Evolutionary conservation across 2,113 vertebrate genomes (phyloP), one percentile per base, ranked within the genome.

Genomic region (Gallinago paraguaiae): DNA sequence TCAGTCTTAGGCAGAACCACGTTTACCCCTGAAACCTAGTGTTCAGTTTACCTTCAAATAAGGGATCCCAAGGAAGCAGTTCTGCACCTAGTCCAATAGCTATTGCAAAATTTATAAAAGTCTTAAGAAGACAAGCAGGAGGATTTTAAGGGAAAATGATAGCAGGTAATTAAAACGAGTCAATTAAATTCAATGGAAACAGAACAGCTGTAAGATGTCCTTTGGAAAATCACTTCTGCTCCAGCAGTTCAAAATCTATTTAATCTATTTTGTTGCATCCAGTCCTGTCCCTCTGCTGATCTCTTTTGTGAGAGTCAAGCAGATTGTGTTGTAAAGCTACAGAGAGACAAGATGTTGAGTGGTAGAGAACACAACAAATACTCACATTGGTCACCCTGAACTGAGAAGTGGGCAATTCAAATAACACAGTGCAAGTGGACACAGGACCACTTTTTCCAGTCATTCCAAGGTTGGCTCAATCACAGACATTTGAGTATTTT

Each of bases 191-290:
- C 28, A 81, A 10, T 17, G 20, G n/a, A 83, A 92, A 81, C 17
- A 78, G 7, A 28, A 63, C 19, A 91, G 48, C 15, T 70, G 12
- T 50, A 78, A 59, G 69, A 64, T 16, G 8, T 39, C 19, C n/a
- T 91, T 88, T 48, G 27, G 46, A 85, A 92, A 85, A 86, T 41
- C 51, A 60, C 50, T 88, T 83, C 79, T 69, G 53, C 24, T 56
- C n/a, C 53, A 54, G 37, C 41, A 88, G 45, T 5, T 85, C 45
- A 51, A 14, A 70, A 11, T 11, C 17, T 67, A 12, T 81, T 64
- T 84, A 46, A 78, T 88, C 19, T 75, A 6, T 23, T 64, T 93
- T 60, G 24, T 57, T 70, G 20, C 33, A 78, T 45, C 10, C 37
- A 35, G 25, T 57, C 51, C 65, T 54, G 24, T 18, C 17, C 16